Base-by-base conservation (phyloP, 2,113 vertebrate species). In the Salvelinus sp. region DNA sequence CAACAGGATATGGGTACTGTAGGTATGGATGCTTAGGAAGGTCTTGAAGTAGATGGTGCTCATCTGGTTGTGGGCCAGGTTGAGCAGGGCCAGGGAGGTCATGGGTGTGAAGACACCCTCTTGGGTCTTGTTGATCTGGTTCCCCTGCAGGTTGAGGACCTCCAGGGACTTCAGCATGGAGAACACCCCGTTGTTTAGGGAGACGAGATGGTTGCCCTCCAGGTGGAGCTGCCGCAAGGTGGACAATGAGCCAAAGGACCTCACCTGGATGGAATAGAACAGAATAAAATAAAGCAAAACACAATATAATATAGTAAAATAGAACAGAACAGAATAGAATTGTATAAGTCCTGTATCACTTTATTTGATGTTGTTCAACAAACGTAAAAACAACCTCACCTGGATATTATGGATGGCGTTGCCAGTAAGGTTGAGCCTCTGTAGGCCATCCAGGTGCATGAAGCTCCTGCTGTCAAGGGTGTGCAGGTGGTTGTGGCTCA, bases 151-250 rank as follows among this genome's bases (percentile, higher is more conserved):
- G 74, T 94, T 90, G 4, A 96, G 90, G 30, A 93, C 79, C 79
- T 96, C 94, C 69, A 96, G 86, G 4, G 90, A 91, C 67, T 92
- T 92, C 38, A 95, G 85, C 91, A 92, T 94, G 77, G 93, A 94
- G 87, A 96, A 95, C 50, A 91, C 77, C 1, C 93, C 90, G 3
- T 87, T 87, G 2, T 28, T 70, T 28, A 95, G 88, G 1, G 70
- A 66, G 0, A 3, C 82, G 62, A 96, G 82, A 2, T 6, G 77
- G 84, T 95, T 95, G 70, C 82, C 79, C 54, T 90, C 81, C 67
- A 96, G 91, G 71, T 90, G 85, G 12, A 96, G 85, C 58, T 91
- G 89, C 6, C 93, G 84, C 73, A 96, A 86, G 3, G 83, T 57
- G 76, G 92, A 94, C 83, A 95, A 88, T 66, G 89, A 81, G 38